phyloP scores from a whole-genome alignment of 2,888 invertebrate species.

The Schrankia costaestrigalis region DNA sequence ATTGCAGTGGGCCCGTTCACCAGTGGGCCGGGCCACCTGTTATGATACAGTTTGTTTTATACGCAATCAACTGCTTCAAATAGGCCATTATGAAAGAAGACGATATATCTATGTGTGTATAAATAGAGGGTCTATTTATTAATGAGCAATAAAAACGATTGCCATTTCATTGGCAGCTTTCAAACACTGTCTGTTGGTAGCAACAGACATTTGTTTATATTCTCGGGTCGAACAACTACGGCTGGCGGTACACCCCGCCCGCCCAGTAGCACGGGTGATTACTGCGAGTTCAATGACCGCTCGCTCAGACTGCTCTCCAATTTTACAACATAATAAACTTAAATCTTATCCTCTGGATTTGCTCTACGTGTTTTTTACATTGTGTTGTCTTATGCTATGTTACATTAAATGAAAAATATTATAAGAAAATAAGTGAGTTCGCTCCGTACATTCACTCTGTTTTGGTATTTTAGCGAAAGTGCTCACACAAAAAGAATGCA shows the following conservation, averaged over 20 bases:
- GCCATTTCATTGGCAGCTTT: constrained; percentile 38
- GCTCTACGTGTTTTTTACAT: constrained; percentile 14
- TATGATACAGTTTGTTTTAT: no score
- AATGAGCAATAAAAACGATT: constrained; percentile 22
- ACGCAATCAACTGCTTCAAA: no score
- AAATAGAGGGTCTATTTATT: constrained; percentile 10
- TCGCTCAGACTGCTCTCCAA: constrained; percentile 39
- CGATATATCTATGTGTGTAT: constrained; percentile 10
- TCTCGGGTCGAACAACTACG: constrained; percentile 44
- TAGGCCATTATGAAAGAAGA: constrained; percentile 10
- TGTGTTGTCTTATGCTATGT: neutral
- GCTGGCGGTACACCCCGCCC: constrained; percentile 35
- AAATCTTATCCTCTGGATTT: constrained; percentile 29
- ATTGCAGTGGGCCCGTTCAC: no score
- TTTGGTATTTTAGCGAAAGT: no score
- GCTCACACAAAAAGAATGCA: no score
- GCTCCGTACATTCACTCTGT: no score
- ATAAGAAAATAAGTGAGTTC: no score
- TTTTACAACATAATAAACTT: constrained; percentile 41
- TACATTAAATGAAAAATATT: no score
- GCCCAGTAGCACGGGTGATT: constrained; percentile 40
- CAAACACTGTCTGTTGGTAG: constrained; percentile 25
- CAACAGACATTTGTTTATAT: constrained; percentile 61
- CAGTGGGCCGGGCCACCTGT: no score
- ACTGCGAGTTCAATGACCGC: constrained; percentile 56